phyloP scores from a whole-genome alignment of 2,888 invertebrate species.

The Ditula angustiorana region DNA sequence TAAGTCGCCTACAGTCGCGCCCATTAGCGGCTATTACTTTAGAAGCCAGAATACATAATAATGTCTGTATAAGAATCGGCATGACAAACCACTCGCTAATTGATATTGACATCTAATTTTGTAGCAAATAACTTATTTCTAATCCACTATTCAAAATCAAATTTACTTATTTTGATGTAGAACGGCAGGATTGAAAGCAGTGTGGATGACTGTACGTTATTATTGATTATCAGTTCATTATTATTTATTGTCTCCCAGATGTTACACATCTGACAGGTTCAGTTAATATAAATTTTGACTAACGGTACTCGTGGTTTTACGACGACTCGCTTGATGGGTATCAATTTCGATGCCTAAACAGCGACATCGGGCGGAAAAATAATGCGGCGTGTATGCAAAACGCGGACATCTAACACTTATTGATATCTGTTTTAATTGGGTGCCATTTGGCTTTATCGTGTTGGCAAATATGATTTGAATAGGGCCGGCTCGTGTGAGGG shows the following conservation, averaged over 20 bases:
- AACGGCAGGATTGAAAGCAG: neutral
- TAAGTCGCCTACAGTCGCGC: constrained; percentile 21
- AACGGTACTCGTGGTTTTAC: constrained; percentile 29
- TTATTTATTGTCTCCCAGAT: constrained; percentile 36
- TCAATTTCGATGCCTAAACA: constrained; percentile 10
- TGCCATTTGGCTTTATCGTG: constrained; percentile 39
- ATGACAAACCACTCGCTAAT: neutral
- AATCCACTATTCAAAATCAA: neutral
- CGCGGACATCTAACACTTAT: constrained; percentile 35
- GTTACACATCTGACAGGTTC: constrained; percentile 36
- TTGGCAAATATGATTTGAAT: constrained; percentile 36
- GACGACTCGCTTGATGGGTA: constrained; percentile 6
- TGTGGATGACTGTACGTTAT: constrained; percentile 10
- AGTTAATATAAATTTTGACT: constrained; percentile 33
- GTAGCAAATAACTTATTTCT: neutral
- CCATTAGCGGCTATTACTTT: constrained; percentile 8
- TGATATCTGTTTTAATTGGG: constrained; percentile 32
- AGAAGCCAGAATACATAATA: neutral
- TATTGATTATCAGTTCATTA: constrained; percentile 34
- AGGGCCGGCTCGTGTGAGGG: constrained; percentile 11
- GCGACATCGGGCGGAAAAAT: constrained; percentile 12
- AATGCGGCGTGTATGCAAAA: constrained; percentile 6
- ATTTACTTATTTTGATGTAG: neutral
- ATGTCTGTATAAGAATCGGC: neutral
- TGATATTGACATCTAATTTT: neutral